Evolutionary conservation across 2,113 vertebrate genomes (phyloP).

Genomic region (Alaudala cheleensis): DNA sequence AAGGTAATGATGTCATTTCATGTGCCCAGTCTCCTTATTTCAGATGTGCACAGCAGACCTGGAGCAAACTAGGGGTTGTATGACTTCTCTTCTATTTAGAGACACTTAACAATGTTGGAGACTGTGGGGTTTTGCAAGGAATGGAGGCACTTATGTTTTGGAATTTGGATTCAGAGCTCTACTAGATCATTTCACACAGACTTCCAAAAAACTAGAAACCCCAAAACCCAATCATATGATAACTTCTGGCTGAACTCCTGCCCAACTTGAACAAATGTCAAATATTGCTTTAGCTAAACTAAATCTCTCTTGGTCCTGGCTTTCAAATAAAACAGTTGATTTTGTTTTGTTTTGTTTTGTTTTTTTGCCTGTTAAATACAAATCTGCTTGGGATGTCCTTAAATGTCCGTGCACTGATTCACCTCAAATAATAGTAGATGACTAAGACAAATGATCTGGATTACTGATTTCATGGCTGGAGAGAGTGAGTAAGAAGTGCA

Average conservation of each 20-base stretch:
- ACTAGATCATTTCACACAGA: not conserved
- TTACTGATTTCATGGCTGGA: constrained; percentile 37
- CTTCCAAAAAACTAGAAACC: constrained; percentile 39
- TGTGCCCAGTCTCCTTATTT: not conserved
- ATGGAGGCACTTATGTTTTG: not conserved
- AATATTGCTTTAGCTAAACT: constrained; percentile 21
- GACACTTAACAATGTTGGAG: not conserved
- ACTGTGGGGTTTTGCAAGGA: not conserved
- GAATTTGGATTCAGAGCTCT: not conserved
- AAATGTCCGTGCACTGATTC: not conserved
- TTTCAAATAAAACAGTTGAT: constrained; percentile 39
- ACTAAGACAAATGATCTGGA: constrained; percentile 18
- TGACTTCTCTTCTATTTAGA: not conserved
- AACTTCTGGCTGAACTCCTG: constrained; percentile 65
- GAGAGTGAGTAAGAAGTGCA: constrained; percentile 36
- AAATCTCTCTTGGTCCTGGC: not conserved
- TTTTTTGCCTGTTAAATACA: constrained; percentile 4
- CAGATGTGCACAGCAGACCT: not conserved
- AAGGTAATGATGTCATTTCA: not conserved
- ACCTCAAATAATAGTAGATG: constrained; percentile 17
- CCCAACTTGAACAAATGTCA: constrained; percentile 38
- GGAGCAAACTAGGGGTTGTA: not conserved
- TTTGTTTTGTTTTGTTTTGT: constrained; percentile 53
- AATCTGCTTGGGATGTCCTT: constrained; percentile 30
- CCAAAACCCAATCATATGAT: constrained; percentile 65